Conservation (phyloP, 2,888 invertebrate genomes). For the Acanthosoma haemorrhoidale region DNA sequence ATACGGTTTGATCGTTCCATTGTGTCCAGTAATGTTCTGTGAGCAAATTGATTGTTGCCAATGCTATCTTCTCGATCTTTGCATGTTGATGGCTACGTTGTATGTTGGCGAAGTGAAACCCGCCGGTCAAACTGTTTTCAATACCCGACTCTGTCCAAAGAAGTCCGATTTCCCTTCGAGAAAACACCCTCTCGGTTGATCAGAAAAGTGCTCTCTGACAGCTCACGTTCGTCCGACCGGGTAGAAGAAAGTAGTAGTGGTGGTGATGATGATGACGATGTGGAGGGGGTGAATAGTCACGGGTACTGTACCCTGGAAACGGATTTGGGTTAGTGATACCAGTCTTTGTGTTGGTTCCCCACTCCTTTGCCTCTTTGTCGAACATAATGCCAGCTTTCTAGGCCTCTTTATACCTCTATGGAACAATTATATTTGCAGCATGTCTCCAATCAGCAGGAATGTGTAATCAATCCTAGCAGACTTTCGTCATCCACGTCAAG, state of each 20-base stretch:
- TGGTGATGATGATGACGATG: background rate
- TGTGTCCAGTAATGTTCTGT: too few relatives aligned
- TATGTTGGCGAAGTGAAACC: too few relatives aligned
- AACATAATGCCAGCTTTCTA: background rate
- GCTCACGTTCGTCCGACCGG: background rate
- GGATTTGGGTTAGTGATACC: conserved; percentile 14
- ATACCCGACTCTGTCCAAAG: background rate
- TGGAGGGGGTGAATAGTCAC: background rate
- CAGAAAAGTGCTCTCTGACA: background rate
- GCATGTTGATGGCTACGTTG: too few relatives aligned
- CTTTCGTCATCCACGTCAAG: too few relatives aligned
- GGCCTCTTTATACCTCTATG: background rate
- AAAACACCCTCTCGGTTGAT: background rate
- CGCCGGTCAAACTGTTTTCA: too few relatives aligned
- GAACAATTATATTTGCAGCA: background rate
- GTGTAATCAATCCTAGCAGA: too few relatives aligned
- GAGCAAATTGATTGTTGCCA: too few relatives aligned
- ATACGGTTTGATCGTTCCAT: too few relatives aligned
- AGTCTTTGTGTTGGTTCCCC: background rate
- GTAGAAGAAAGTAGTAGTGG: background rate
- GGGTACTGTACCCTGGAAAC: conserved; percentile 3
- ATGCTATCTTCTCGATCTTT: too few relatives aligned
- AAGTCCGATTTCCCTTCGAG: conserved; percentile 1
- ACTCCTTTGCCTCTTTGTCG: background rate
- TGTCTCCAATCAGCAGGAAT: background rate